These are phyloP conservation scores for Chaenocephalus aceratus DNA, from an alignment of 2,113 vertebrate genomes.

Conservation along the genomic window DNA sequence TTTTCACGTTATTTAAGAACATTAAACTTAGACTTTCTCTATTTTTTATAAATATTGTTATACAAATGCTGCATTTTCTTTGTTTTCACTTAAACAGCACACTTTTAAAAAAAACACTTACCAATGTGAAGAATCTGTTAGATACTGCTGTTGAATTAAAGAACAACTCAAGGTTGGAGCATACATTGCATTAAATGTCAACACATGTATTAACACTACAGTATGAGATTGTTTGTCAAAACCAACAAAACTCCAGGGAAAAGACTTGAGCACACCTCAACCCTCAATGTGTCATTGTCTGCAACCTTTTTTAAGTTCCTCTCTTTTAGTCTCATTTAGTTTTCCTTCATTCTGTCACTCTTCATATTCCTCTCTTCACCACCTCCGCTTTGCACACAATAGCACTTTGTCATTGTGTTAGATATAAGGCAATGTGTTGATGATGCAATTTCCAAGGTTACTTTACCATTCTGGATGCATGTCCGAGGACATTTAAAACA, in stretches of 20 bases:
- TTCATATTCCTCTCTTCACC: conserved; percentile 21
- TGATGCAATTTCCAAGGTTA: conserved; percentile 59
- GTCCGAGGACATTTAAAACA: conserved; percentile 28
- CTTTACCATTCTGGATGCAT: conserved; percentile 15
- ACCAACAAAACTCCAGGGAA: not conserved
- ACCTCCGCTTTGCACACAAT: conserved; percentile 18
- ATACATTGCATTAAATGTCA: not conserved
- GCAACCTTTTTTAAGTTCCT: not conserved
- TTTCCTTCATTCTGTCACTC: conserved; percentile 47
- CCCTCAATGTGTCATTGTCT: too few species aligned
- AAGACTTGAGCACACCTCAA: too few species aligned
- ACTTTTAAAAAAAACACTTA: not conserved
- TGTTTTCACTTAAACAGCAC: not conserved
- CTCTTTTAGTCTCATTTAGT: not conserved
- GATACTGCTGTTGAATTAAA: not conserved
- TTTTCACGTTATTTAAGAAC: too few species aligned
- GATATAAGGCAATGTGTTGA: conserved; percentile 39
- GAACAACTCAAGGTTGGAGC: not conserved
- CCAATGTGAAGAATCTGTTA: not conserved
- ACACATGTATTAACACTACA: not conserved
- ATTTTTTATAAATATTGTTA: too few species aligned
- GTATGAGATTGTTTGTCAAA: not conserved
- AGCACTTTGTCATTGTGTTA: conserved; percentile 42
- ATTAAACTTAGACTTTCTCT: too few species aligned
- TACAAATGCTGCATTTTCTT: too few species aligned